Base-by-base conservation (phyloP, 2,888 invertebrate species). In the Cerastoderma edule region DNA sequence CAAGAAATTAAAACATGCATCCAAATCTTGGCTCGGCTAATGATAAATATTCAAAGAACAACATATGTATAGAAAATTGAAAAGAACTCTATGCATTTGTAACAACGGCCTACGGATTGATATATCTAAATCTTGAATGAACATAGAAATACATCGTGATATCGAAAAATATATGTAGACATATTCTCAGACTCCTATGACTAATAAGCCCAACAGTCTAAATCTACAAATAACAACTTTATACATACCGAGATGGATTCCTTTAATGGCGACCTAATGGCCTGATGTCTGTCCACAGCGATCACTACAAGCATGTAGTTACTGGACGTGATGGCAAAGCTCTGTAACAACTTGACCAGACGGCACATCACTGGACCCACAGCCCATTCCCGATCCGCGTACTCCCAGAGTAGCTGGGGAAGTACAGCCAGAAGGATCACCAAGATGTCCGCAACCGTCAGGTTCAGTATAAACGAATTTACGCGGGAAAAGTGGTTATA, bases 291-390 rank as follows among this genome's bases (percentile, higher is more conserved):
- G 83, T 93, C 93, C 10, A 92, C 73, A 30, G 92, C 92, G 35
- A 93, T 90, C 10, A 91, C 90, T 2, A 93, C 90, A 44, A 93
- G 78, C 90, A 92, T 91, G 79, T 91, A 91, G 50, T 90, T 91
- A 77, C 92, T 92, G 5, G 90, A 85, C 73, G 90, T 90, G 72
- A 92, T 88, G 24, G 90, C 81, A 67, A 91, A 91, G 39, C 90
- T 91, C 82, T 92, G 92, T 3, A 88, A 72, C 79, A 91, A 91
- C 83, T 93, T 93, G 67, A 92, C 79, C 27, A 91, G 74, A 67
- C 89, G 88, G 75, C 93, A 93, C 86, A 90, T 83, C 44, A 87
- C 80, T 53, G 90, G 89, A 0, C 93, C 92, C 0, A 91, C 89
- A 24, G 85, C 64, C 92, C 92, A 93, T 6, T 85, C 84, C 6